Evolutionary conservation across 2,888 invertebrate genomes (phyloP).

Genomic region (Polyommatus iphigenia): DNA sequence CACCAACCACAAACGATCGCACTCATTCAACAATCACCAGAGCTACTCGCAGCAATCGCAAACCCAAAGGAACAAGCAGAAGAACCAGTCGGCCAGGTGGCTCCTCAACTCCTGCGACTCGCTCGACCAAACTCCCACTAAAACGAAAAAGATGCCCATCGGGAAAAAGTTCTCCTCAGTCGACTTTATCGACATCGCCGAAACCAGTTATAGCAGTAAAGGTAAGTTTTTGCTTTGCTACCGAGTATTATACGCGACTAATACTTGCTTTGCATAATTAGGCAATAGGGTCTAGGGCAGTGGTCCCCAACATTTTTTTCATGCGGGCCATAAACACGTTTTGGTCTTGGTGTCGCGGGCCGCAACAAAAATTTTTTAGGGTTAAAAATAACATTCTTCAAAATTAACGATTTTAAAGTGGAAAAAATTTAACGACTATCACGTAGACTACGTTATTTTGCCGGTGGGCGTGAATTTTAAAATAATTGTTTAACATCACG

Average conservation of each 20-base stretch:
- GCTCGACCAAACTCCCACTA: conserved; percentile 70
- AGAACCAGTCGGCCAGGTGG: conserved; percentile 79
- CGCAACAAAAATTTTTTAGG: too few species aligned
- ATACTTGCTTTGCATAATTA: too few species aligned
- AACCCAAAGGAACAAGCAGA: conserved; percentile 81
- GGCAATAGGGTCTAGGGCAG: too few species aligned
- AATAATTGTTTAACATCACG: too few species aligned
- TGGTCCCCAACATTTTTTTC: too few species aligned
- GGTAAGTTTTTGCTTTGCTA: conserved; percentile 52
- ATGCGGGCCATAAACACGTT: too few species aligned
- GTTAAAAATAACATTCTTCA: too few species aligned
- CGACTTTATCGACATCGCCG: conserved; percentile 77
- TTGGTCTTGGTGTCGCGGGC: too few species aligned
- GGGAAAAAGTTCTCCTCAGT: conserved; percentile 81
- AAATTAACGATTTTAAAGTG: too few species aligned
- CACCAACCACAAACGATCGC: conserved; percentile 84
- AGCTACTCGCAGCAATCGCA: conserved; percentile 83
- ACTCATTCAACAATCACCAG: conserved; percentile 85
- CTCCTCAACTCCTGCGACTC: conserved; percentile 76
- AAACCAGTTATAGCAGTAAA: conserved; percentile 79
- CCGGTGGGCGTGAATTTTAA: too few species aligned
- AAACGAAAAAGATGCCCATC: conserved; percentile 73
- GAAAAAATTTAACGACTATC: too few species aligned
- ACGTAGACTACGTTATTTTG: too few species aligned
- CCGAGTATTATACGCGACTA: not conserved